Base-by-base conservation (phyloP, 2,797 vertebrate species). In the Girardinus metallicus region DNA sequence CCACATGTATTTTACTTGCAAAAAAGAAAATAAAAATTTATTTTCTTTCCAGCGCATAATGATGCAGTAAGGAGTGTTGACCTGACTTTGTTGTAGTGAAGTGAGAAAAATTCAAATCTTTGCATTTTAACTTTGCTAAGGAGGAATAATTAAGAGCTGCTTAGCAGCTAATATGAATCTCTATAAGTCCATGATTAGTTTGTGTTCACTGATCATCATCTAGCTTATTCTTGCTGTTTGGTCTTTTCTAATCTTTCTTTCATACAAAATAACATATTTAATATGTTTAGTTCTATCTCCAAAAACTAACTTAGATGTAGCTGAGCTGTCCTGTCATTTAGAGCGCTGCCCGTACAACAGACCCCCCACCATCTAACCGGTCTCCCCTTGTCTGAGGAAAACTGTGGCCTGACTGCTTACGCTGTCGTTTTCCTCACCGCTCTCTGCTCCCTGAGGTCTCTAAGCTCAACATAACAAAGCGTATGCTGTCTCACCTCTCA, bases 401-500 rank as follows among this genome's bases (percentile, higher is more conserved):
- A 72, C 26, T 76, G 53, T 49, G 39, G 84, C 66, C 70, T 18
- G 36, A 49, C 71, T 36, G 60, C 82, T 86, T 53, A 72, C 47
- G 5, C 82, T 55, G 47, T 80, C 46, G 47, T 82, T 68, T 77
- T 84, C 66, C 84, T 47, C 72, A 81, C 66, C 55, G 31, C 57
- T 39, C 64, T 70, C 12, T 46, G 6, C 81, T 86, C 91, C 87
- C 87, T 16, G 64, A 84, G 80, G 85, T 88, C 75, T 81, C 85
- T 77, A 80, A 80, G 80, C 85, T 87, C 83, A 31, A 83, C 79
- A 77, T 85, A 76, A 73, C 7, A 10, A 77, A 86, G 76, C 73
- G 80, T 80, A 86, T 85, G 66, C 88, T 49, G 85, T 82, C 73
- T 92, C 89, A 93, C 84, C 87, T 91, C 90, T 88, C 85, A 82